These are phyloP conservation scores for Fulica atra DNA, from an alignment of 2,113 vertebrate genomes.

Conservation along the genomic window DNA sequence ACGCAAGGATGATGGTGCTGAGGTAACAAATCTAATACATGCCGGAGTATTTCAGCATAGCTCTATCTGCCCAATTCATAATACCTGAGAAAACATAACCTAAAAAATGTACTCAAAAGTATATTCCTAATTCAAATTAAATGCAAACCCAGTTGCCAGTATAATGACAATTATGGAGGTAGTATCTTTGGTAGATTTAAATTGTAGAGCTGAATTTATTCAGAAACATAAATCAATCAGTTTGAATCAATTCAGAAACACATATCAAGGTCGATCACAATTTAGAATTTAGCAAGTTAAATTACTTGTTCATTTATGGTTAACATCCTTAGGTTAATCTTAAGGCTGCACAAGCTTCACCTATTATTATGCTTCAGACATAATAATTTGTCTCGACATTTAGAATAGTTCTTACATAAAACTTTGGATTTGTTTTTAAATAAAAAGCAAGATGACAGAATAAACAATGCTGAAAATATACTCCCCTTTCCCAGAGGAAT, in stretches of 20 bases:
- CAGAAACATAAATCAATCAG: background rate
- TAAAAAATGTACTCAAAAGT: background rate
- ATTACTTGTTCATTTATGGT: constrained; percentile 7
- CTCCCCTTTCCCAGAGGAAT: background rate
- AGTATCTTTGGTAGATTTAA: background rate
- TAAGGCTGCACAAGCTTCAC: constrained; percentile 23
- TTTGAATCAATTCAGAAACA: background rate
- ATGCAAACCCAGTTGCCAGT: background rate
- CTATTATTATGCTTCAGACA: background rate
- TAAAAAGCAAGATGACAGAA: background rate
- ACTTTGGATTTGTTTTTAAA: background rate
- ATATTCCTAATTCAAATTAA: background rate
- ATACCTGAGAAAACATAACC: background rate
- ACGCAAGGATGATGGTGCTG: background rate
- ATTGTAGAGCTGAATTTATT: background rate
- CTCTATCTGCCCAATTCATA: background rate
- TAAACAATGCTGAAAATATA: constrained; percentile 3
- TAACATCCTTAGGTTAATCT: constrained; percentile 4
- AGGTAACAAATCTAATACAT: background rate
- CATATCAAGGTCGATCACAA: constrained; percentile 13
- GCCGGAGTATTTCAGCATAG: background rate
- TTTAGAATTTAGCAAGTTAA: background rate
- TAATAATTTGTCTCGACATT: constrained; percentile 11
- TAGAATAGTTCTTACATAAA: constrained; percentile 19
- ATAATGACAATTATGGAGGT: background rate